Evolutionary conservation across 2,888 invertebrate genomes (phyloP), one percentile per base, ranked within the genome.

Genomic region (Hypena proboscidalis): DNA sequence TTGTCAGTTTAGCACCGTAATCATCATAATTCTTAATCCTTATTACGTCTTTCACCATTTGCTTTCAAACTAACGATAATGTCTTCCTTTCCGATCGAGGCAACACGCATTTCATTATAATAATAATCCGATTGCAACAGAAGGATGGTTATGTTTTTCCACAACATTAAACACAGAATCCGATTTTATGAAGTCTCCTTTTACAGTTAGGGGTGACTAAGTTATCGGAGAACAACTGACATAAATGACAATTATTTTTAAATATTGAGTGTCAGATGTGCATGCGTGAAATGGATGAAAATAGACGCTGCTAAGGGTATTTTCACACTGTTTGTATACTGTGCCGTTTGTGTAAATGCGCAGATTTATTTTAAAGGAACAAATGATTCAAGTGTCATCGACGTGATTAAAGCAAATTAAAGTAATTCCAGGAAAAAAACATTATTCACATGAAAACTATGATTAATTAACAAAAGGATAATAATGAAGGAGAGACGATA

Each of bases 231-330:
- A 33, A 9, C 30, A n/a, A 17, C 44, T 39, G 58, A 53, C 53
- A 56, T 61, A 58, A 59, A 63, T 25, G 70, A 68, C 74, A 77
- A 74, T 74, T 77, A 74, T 67, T 63, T 63, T 70, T 65, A 77
- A 77, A 61, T 71, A 69, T 61, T 63, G 61, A 54, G 57, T 59
- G 65, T 70, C 58, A 62, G 59, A 39, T 63, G 58, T 34, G 37
- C 48, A 49, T 34, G 58, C 67, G 61, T 62, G 50, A 58, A 61
- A 61, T 61, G 21, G 46, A 35, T 44, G 25, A 39, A 68, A 68
- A 63, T 68, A 70, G 58, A 35, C 10, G n/a, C 4, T 13, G 13
- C n/a, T 30, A 9, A 36, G 22, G 38, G 38, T 30, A 14, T 35
- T 8, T 17, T 19, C 50, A 32, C 44, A 42, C 36, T 39, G 17